A percentile compares a stretch with the other conserved stretches of the same genome.
Conservation (phyloP, 2,797 vertebrate genomes). For the Myoxocephalus aenaeus region DNA sequence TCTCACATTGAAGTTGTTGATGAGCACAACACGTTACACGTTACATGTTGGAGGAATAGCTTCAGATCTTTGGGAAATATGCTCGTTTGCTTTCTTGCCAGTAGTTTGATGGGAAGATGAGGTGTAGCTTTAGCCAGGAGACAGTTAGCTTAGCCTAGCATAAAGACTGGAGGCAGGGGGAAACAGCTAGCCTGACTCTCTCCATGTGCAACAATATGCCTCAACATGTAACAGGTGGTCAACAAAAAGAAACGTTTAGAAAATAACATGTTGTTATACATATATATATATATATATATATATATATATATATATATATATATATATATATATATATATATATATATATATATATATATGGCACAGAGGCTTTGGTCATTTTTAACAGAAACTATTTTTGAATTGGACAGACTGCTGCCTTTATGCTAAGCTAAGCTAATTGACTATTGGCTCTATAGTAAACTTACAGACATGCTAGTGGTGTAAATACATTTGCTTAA, state of each 20-base stretch:
- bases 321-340: too few species aligned
- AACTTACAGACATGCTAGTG: neutral
- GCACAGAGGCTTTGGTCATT: neutral
- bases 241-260: neutral
- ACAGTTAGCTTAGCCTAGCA: conserved; percentile 2
- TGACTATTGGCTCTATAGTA: neutral
- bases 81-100: neutral
- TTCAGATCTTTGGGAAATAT: conserved; percentile 3
- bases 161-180: neutral
- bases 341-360: too few species aligned
- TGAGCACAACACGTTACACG: conserved; percentile 10
- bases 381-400: neutral
- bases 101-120: neutral
- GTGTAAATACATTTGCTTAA: neutral
- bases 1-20: neutral
- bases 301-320: too few species aligned
- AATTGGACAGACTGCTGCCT: neutral
- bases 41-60: neutral
- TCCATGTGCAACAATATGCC: neutral
- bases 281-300: too few species aligned
- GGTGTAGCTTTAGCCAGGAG: neutral
- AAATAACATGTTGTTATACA: neutral
- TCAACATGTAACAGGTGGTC: neutral
- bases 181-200: conserved; percentile 1
- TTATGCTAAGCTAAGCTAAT: neutral